Evolutionary conservation across 2,113 vertebrate species (phyloP).

Genomic region (Hirundichthys speculiger): DNA sequence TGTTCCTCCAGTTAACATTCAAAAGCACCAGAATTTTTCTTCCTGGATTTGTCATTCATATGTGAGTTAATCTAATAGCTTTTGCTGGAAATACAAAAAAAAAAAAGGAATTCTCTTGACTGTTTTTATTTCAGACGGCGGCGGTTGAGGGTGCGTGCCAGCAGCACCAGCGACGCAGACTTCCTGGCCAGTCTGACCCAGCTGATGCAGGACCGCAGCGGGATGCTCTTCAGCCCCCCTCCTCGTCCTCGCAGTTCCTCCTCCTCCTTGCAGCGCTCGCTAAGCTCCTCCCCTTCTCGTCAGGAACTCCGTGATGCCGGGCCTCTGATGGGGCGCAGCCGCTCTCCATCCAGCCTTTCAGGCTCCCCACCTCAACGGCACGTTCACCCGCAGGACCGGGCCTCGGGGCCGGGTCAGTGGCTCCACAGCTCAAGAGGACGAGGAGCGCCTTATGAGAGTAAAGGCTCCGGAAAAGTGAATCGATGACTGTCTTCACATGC

Average conservation of each 20-base stretch:
- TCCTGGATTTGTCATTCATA: no score
- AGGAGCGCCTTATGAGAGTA: constrained; percentile 82
- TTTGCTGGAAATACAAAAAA: background rate
- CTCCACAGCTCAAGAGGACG: constrained; percentile 76
- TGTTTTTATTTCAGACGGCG: constrained; percentile 75
- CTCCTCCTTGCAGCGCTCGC: constrained; percentile 90
- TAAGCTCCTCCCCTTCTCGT: constrained; percentile 93
- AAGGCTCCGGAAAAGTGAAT: constrained; percentile 88
- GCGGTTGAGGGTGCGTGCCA: constrained; percentile 91
- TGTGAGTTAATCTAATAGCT: background rate
- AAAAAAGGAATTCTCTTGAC: rapidly evolving
- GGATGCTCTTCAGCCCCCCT: constrained; percentile 89
- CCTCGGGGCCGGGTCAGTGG: constrained; percentile 79
- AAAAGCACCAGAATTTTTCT: no score
- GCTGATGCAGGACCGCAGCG: constrained; percentile 91
- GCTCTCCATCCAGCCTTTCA: constrained; percentile 90
- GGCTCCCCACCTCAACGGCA: constrained; percentile 90
- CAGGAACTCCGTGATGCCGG: constrained; percentile 84
- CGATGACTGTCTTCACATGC: constrained; percentile 81
- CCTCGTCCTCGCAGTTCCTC: constrained; percentile 89
- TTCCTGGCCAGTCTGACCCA: constrained; percentile 95
- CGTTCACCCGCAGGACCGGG: constrained; percentile 86
- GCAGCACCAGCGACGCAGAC: constrained; percentile 94
- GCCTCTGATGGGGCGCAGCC: constrained; percentile 86
- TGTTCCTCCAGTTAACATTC: no score